These are phyloP conservation scores for Pagetopsis macropterus DNA, from an alignment of 2,797 vertebrate genomes.

Conservation along the genomic window DNA sequence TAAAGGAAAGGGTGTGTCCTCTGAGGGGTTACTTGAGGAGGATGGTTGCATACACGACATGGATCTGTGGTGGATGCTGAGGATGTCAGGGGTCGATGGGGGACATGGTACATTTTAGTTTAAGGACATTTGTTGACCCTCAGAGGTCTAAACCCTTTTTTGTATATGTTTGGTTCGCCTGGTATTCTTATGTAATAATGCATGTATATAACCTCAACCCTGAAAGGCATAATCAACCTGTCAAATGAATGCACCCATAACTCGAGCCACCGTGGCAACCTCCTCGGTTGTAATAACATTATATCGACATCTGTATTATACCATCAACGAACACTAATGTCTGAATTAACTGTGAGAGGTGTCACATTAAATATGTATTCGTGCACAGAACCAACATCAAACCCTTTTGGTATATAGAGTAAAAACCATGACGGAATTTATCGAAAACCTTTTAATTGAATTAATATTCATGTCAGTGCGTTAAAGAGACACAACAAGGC, in stretches of 20 bases:
- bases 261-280: slow-evolving; percentile 16
- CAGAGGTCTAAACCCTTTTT: too few species aligned
- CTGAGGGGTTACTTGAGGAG: not conserved
- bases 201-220: too few species aligned
- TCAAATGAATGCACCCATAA: not conserved
- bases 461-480: slow-evolving; percentile 31
- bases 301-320: slow-evolving; percentile 1
- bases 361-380: not conserved
- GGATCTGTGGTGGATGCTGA: slow-evolving; percentile 36
- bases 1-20: slow-evolving; percentile 36
- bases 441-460: slow-evolving; percentile 2
- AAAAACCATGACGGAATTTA: not conserved
- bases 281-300: slow-evolving; percentile 10
- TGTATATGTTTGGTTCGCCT: too few species aligned
- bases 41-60: not conserved
- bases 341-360: not conserved
- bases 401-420: not conserved
- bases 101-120: not conserved
- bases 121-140: slow-evolving; percentile 18
- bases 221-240: too few species aligned
- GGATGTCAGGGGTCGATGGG: slow-evolving; percentile 23
- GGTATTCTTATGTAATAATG: too few species aligned
- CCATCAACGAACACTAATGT: not conserved
- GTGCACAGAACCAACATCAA: not conserved
- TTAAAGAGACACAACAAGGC: slow-evolving; percentile 22